phyloP scores from a whole-genome alignment of 23 tunicate genomes.

The Ascidia mentula region DNA sequence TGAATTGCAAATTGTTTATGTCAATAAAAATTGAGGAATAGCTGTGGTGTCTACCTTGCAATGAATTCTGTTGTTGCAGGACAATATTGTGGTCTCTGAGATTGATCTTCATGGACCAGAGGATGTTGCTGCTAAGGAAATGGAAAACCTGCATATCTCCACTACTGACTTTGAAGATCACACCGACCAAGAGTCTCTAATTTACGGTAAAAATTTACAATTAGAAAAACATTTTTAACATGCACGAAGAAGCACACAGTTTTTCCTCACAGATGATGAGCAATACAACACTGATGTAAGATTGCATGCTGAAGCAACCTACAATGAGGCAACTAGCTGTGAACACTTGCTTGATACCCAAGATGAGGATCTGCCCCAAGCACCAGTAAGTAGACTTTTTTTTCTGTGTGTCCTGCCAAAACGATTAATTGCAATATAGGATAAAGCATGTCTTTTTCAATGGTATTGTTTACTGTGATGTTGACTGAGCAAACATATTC shows the following conservation, averaged over 20 bases:
- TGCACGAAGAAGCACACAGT: too few species aligned
- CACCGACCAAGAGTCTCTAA: not conserved
- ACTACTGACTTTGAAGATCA: not conserved
- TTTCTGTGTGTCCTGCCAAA: not conserved
- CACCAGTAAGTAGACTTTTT: not conserved
- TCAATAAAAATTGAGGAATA: too few species aligned
- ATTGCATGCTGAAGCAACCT: constrained; percentile 17
- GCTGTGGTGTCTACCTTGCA: too few species aligned
- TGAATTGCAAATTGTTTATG: too few species aligned
- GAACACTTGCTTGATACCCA: not conserved
- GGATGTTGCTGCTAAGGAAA: too few species aligned
- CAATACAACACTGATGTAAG: constrained; percentile 11
- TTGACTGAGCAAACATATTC: not conserved
- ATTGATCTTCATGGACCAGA: too few species aligned
- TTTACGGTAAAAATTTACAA: not conserved
- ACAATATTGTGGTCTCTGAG: too few species aligned
- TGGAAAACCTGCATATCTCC: not conserved
- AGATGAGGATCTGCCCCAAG: not conserved
- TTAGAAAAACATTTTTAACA: not conserved
- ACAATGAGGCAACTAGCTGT: not conserved
- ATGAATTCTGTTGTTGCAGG: too few species aligned
- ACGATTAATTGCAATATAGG: not conserved
- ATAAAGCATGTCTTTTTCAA: not conserved
- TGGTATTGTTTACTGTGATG: not conserved
- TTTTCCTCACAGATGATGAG: not conserved